Evolutionary conservation across 1,140 invertebrate species (phyloP).

Genomic region (Drosophila subobscura): DNA sequence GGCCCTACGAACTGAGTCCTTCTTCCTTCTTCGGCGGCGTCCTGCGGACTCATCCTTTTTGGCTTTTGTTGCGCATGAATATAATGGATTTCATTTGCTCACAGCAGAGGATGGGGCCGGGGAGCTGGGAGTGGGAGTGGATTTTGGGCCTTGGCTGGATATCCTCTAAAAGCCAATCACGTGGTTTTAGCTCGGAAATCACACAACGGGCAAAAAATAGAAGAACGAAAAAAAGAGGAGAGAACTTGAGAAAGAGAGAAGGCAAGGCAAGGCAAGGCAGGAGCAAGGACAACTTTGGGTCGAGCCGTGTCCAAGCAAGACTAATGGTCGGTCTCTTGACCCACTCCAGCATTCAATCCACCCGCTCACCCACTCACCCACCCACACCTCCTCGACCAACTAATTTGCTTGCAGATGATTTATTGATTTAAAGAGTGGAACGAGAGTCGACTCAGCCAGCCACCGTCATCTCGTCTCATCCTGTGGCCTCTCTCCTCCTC

Average conservation of each 20-base stretch:
- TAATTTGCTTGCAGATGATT: conserved; percentile 82
- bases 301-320: conserved; percentile 73
- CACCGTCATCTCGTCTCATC: neutral
- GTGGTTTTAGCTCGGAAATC: conserved; percentile 45
- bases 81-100: conserved; percentile 67
- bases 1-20: no score
- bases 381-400: conserved; percentile 39
- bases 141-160: conserved; percentile 1
- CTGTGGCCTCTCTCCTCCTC: neutral
- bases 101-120: neutral
- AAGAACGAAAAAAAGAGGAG: neutral
- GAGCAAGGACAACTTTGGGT: conserved; percentile 27
- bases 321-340: conserved; percentile 57
- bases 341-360: conserved; percentile 10
- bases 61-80: conserved; percentile 70
- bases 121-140: no score
- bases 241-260: conserved; percentile 8
- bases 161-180: conserved; percentile 67
- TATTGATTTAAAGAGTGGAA: conserved; percentile 73
- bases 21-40: conserved; percentile 6
- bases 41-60: neutral
- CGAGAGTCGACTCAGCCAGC: neutral
- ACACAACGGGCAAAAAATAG: conserved; percentile 5
- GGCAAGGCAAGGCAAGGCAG: conserved; percentile 3
- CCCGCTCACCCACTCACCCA: neutral